Conservation (phyloP, 1,140 invertebrate genomes). For the Polypedilum pembai region DNA sequence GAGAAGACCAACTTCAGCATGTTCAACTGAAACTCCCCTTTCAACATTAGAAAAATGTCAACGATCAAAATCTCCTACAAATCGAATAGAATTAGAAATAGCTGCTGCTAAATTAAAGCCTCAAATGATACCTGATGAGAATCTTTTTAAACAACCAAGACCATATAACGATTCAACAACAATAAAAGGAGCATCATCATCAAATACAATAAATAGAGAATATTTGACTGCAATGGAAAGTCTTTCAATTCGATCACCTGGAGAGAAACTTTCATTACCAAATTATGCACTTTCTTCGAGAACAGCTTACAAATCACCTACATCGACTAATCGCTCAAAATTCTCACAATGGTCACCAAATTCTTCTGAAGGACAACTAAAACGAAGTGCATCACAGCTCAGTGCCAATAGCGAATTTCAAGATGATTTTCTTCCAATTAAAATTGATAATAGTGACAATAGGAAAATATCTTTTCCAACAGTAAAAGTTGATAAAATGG, state of each 20-base stretch:
- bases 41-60: background rate
- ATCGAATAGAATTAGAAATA: background rate
- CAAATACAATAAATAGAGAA: background rate
- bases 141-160: background rate
- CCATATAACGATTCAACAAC: background rate
- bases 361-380: background rate
- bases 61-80: background rate
- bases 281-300: background rate
- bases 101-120: background rate
- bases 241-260: background rate
- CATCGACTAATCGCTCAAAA: background rate
- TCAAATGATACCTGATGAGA: background rate
- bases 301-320: background rate
- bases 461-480: background rate
- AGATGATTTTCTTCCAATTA: background rate
- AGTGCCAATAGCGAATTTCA: background rate
- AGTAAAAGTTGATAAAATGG: background rate
- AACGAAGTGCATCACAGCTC: background rate
- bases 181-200: background rate
- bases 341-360: background rate
- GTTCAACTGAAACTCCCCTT: background rate
- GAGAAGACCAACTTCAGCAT: background rate
- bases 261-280: background rate
- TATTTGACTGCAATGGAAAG: slow-evolving; percentile 4
- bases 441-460: background rate